Evolutionary conservation across 2,113 vertebrate genomes (phyloP).

Genomic region (Notarius lentiginosus): DNA sequence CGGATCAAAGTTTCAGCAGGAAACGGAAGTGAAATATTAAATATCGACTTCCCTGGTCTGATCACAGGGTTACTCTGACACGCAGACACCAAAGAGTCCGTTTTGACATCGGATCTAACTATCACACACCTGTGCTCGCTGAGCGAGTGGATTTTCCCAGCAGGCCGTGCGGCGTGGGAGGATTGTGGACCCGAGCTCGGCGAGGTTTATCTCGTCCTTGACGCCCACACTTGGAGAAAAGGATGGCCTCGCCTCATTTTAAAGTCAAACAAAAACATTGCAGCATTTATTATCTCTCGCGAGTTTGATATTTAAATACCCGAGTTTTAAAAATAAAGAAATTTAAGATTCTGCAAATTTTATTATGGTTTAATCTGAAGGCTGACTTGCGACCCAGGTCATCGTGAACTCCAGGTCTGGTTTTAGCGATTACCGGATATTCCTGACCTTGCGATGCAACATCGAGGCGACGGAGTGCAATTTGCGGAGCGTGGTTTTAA

Average conservation of each 20-base stretch:
- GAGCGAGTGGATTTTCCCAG: conserved; percentile 74
- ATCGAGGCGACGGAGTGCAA: background rate
- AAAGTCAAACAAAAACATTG: conserved; percentile 6
- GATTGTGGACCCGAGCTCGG: conserved; percentile 64
- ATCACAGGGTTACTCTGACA: conserved; percentile 46
- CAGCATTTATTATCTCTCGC: background rate
- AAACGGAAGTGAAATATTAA: too few species aligned
- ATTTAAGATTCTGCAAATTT: background rate
- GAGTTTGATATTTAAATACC: background rate
- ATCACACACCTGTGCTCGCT: conserved; percentile 75
- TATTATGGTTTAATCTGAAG: background rate
- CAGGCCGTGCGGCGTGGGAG: conserved; percentile 65
- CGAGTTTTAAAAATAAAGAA: background rate
- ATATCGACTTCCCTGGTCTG: background rate
- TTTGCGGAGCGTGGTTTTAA: background rate
- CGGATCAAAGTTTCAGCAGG: too few species aligned
- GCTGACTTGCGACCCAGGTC: conserved; percentile 1
- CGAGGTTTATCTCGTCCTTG: conserved; percentile 76
- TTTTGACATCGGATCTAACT: conserved; percentile 73
- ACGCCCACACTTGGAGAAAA: conserved; percentile 65
- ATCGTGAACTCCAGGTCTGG: background rate
- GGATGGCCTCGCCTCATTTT: conserved; percentile 49
- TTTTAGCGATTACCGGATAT: background rate
- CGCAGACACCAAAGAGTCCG: conserved; percentile 52
- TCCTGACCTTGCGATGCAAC: background rate